Evolutionary conservation across 2,113 vertebrate species (phyloP), one percentile per base, ranked within the genome.

Genomic region (Helogale parvula): DNA sequence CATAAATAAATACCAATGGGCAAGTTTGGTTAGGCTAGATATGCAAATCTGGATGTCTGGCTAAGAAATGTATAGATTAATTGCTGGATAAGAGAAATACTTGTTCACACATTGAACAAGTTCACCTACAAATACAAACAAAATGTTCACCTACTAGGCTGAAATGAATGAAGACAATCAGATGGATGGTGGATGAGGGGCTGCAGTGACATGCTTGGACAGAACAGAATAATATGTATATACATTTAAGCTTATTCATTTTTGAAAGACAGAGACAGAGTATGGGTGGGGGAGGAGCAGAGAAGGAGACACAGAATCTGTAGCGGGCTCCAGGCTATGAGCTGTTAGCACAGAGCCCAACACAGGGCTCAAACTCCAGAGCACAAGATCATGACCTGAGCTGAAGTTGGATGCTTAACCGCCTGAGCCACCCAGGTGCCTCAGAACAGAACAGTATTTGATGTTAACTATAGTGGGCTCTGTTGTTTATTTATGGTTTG

Each of bases 401-500:
- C 54, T 57, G 54, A 57, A 57, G 54, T 57, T 7, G 7, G 54
- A 57, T 15, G 5, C 54, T 21, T 57, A 57, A 57, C 54, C 2
- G 19, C 6, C 54, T 57, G 19, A 21, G 54, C 19, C 54, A 57
- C 54, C 54, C 54, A 21, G 54, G 54, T 1, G 54, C 54, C 54
- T 19, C 90, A 92, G 81, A 95, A 97, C 96, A 93, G 45, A 96
- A 33, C 95, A 47, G 79, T 92, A 63, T 11, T 16, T 68, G 27
- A 82, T n/a, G 50, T 96, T 79, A 93, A 93, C 77, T 96, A 76
- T 63, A 0, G 72, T 63, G 35, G 29, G 38, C 91, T 97, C 6
- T 8, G 33, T 52, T 63, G 47, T 76, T 65, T 94, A 79, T 72
- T 95, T 69, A 74, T 72, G 60, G 19, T 45, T 87, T 63, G 66